Conservation (phyloP, 2,888 invertebrate genomes). For the Homarus gammarus region DNA sequence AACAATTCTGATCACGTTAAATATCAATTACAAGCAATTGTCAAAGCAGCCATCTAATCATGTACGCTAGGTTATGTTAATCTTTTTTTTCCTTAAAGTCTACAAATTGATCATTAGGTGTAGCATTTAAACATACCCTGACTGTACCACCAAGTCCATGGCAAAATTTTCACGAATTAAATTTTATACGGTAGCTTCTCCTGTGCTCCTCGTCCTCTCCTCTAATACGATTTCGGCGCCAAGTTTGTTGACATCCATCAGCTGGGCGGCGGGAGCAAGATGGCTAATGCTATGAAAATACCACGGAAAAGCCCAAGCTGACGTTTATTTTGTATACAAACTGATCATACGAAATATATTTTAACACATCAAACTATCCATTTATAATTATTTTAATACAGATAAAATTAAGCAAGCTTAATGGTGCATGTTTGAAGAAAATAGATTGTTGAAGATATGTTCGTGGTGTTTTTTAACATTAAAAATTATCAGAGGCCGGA, state of each 20-base stretch:
- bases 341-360: neutral
- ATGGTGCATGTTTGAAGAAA: too few species aligned
- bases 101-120: neutral
- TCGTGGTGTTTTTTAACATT: too few species aligned
- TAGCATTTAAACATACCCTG: neutral
- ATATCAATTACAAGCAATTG: neutral
- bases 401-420: too few species aligned
- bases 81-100: neutral
- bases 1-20: too few species aligned
- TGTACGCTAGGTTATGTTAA: too few species aligned
- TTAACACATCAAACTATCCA: too few species aligned
- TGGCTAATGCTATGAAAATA: too few species aligned
- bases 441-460: too few species aligned
- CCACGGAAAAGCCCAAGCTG: too few species aligned
- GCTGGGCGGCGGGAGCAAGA: slow-evolving; percentile 18
- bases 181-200: neutral
- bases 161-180: neutral
- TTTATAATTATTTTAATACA: too few species aligned
- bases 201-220: neutral
- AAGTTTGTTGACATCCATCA: slow-evolving; percentile 56
- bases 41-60: too few species aligned
- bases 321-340: neutral
- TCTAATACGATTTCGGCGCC: slow-evolving; percentile 31
- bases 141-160: neutral
- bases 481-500: too few species aligned